Conservation (phyloP, 2,888 invertebrate genomes). For the Aleiodes leptofemur region DNA sequence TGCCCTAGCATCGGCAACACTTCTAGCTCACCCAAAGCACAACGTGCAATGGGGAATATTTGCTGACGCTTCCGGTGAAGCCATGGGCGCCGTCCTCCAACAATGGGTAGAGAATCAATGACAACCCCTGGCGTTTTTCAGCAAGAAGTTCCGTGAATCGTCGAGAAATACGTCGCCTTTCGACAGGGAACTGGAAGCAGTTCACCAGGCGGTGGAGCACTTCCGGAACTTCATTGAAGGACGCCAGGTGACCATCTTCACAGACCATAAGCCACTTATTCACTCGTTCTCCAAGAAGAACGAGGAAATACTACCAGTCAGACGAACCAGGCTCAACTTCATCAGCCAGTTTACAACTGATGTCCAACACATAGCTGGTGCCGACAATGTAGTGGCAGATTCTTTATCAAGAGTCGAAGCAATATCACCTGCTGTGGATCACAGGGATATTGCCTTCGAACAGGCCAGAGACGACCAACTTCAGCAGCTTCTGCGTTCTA, state of each 20-base stretch:
- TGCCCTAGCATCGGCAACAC: slow-evolving; percentile 14
- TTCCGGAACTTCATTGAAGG: slow-evolving; percentile 39
- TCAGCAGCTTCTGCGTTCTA: not conserved
- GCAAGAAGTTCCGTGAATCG: not conserved
- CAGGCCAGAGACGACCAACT: not conserved
- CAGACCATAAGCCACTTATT: slow-evolving; percentile 44
- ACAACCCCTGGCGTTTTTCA: slow-evolving; percentile 14
- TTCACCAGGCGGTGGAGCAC: slow-evolving; percentile 35
- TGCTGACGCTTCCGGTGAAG: slow-evolving; percentile 32
- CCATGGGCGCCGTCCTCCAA: slow-evolving; percentile 26
- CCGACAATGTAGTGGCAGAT: slow-evolving; percentile 16
- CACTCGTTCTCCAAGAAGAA: slow-evolving; percentile 32
- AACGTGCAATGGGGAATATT: slow-evolving; percentile 17
- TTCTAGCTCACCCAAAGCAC: not conserved
- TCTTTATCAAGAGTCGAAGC: not conserved
- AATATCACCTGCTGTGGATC: not conserved
- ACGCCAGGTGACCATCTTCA: slow-evolving; percentile 19
- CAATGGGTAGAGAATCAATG: not conserved
- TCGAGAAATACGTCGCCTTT: slow-evolving; percentile 47
- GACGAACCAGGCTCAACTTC: not conserved
- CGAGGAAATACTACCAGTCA: not conserved
- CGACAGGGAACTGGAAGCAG: slow-evolving; percentile 47
- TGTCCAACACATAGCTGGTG: slow-evolving; percentile 40
- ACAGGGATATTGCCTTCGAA: not conserved
- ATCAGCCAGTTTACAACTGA: slow-evolving; percentile 44